Percentiles rank a stretch among this genome's conserved stretches.
Evolutionary conservation across 1,140 invertebrate genomes (phyloP).

Genomic region (Glomeris maerens): DNA sequence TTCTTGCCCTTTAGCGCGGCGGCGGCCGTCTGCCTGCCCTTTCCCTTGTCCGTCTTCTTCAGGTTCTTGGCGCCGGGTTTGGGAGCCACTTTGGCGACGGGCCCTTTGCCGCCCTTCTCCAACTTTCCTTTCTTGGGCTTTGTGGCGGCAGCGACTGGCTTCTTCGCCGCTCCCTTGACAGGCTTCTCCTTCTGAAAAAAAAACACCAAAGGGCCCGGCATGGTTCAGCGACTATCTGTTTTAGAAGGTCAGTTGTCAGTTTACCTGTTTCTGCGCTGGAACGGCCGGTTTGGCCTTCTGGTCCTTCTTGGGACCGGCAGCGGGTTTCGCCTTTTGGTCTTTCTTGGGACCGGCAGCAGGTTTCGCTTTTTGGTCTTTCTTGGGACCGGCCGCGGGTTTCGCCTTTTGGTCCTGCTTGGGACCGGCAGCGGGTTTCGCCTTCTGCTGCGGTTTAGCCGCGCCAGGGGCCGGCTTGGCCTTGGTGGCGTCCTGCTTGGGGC

Average conservation of each 20-base stretch:
- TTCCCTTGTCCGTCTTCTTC: not conserved
- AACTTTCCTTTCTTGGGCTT: not conserved
- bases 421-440: conserved; percentile 20
- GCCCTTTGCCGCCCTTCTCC: not conserved
- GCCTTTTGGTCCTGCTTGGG: conserved; percentile 19
- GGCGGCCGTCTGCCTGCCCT: conserved; percentile 1
- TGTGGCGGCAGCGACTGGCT: not conserved
- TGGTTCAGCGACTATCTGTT: not conserved
- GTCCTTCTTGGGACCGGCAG: conserved; percentile 35
- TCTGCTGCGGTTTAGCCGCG: too few species aligned
- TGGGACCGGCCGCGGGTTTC: conserved; percentile 20
- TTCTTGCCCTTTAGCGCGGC: conserved; percentile 24
- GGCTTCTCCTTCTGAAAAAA: not conserved
- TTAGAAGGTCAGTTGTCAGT: not conserved
- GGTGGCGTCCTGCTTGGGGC: conserved; percentile 21
- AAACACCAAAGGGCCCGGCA: not conserved
- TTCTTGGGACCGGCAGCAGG: not conserved
- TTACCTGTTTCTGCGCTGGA: not conserved
- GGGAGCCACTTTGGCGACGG: not conserved
- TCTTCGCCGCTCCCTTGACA: not conserved
- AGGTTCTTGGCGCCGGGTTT: not conserved
- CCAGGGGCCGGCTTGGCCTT: conserved; percentile 24
- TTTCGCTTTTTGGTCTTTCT: conserved; percentile 15
- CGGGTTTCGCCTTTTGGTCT: not conserved
- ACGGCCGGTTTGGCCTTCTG: conserved; percentile 44